Evolutionary conservation across 2,888 invertebrate species (phyloP), one percentile per base, ranked within the genome.

Genomic region (Drosophila nr. fundita): DNA sequence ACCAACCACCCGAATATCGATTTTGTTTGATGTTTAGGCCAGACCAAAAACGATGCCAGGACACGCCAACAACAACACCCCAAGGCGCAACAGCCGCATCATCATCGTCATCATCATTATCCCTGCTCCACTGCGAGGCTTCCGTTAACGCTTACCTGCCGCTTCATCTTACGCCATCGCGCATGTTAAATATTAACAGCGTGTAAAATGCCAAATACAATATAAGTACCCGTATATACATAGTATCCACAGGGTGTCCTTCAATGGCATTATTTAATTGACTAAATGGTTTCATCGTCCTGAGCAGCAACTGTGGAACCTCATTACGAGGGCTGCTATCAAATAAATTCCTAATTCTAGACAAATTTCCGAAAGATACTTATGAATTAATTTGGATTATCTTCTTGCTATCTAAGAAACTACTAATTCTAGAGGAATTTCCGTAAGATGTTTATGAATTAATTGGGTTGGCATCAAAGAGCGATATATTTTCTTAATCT

Each of bases 21-120:
- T 87, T 87, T 87, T 87, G 90, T 87, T 87, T 87, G 89, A 90
- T 87, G 87, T 89, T 87, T 90, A 76, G 77, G 73, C 72, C 66
- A 68, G 45, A 48, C 55, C 68, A 67, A 71, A 71, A 76, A 70
- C 60, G 68, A 38, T 54, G n/a, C 53, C 65, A 78, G 72, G 63
- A 77, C 66, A 70, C 53, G 62, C 63, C 71, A 58, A 18, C 64
- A 62, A 66, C 65, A 32, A 32, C 67, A 58, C 70, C 84, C 59
- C 10, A 24, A 73, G 69, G 71, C 71, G 58, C 71, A 72, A 68
- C 68, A 72, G 68, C 29, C 72, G 36, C 67, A 57, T 45, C 59
- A 68, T 50, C 59, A 68, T 64, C 67, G 32, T 42, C 63, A 58
- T 30, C 75, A 40, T 52, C 63, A 54, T 57, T 49, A 42, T 36